Conservation (phyloP, 2,797 vertebrate species). For the Xerus rutilus region DNA sequence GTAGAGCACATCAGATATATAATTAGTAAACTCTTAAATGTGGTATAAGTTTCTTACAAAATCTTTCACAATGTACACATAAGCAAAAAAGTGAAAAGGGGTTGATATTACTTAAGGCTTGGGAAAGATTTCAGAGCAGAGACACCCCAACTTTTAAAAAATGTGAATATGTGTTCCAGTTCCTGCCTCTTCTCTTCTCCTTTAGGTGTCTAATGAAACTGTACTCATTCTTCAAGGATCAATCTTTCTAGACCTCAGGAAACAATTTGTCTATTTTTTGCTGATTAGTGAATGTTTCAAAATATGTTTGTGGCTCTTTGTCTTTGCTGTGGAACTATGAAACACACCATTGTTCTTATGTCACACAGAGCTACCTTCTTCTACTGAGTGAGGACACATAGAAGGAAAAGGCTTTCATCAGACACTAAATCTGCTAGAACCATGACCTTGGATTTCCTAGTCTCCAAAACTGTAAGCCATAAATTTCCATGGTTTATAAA, state of each 20-base stretch:
- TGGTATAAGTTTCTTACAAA: not conserved
- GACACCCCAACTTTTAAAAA: not conserved
- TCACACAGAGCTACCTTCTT: not conserved
- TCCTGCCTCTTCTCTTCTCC: not conserved
- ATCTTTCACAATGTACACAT: not conserved
- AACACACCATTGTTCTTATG: not conserved
- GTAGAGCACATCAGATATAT: not conserved
- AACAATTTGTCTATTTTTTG: not conserved
- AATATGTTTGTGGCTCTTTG: not conserved
- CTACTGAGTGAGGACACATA: not conserved
- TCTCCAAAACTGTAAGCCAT: not conserved
- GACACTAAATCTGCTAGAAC: not conserved
- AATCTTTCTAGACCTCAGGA: slow-evolving; percentile 16
- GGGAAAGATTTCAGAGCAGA: not conserved
- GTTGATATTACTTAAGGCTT: not conserved
- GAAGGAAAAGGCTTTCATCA: not conserved
- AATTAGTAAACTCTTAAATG: slow-evolving; percentile 29
- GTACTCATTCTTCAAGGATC: not conserved
- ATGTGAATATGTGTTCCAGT: not conserved
- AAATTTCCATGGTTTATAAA: not conserved
- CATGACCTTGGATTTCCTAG: not conserved
- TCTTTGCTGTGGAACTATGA: not conserved
- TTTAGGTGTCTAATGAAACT: not conserved
- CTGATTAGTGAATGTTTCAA: not conserved
- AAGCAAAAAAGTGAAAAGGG: not conserved